Conservation (phyloP, 2,888 invertebrate genomes). For the Thyatira batis region DNA sequence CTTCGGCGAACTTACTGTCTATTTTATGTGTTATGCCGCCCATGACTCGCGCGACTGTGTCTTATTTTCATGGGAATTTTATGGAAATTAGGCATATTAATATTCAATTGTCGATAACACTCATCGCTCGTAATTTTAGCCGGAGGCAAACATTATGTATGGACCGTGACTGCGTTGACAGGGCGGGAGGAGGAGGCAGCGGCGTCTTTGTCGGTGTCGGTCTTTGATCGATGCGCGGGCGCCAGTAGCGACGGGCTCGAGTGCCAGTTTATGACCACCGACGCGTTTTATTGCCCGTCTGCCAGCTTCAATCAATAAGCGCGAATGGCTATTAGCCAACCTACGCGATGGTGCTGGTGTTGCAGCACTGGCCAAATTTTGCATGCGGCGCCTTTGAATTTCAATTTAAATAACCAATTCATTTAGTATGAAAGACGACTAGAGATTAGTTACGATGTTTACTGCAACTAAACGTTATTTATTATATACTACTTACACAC, state of each 20-base stretch:
- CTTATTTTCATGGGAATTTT: conserved; percentile 50
- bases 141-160: conserved; percentile 63
- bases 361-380: conserved; percentile 41
- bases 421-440: background rate
- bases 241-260: conserved; percentile 67
- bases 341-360: conserved; percentile 43
- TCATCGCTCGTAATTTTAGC: conserved; percentile 70
- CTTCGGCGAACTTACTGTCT: conserved; percentile 55
- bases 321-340: conserved; percentile 53
- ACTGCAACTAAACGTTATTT: too few species aligned
- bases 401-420: conserved; percentile 5
- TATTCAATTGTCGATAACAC: conserved; percentile 71
- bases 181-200: conserved; percentile 54
- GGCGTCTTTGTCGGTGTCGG: conserved; percentile 68
- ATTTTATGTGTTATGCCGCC: conserved; percentile 38
- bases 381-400: conserved; percentile 34
- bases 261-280: conserved; percentile 76
- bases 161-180: conserved; percentile 77
- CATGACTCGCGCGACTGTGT: conserved; percentile 37
- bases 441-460: background rate
- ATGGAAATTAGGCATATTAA: conserved; percentile 63
- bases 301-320: conserved; percentile 67
- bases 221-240: conserved; percentile 74
- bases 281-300: conserved; percentile 69
- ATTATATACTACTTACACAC: too few species aligned